Evolutionary conservation across 2,113 vertebrate genomes (phyloP).

Genomic region (Sinocyclocheilus anshuiensis): DNA sequence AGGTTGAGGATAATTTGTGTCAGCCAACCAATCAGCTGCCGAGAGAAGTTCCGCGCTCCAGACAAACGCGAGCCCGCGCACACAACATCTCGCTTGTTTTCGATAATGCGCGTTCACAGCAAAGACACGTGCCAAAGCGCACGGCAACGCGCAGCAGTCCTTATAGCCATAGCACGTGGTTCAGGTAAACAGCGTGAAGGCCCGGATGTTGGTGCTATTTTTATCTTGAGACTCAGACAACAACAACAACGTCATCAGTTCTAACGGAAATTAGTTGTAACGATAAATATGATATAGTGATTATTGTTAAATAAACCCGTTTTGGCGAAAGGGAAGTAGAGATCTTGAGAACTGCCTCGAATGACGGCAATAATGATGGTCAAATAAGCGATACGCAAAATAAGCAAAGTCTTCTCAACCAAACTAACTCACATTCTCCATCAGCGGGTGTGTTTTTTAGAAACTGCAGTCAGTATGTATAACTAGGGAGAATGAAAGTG

Average conservation of each 20-base stretch:
- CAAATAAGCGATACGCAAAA: background rate
- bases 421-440: no score
- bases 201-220: conserved; percentile 24
- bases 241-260: background rate
- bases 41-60: background rate
- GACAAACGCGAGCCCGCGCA: conserved; percentile 51
- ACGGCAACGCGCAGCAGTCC: conserved; percentile 58
- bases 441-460: background rate
- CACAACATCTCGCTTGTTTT: conserved; percentile 64
- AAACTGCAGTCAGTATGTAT: background rate
- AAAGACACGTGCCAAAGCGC: conserved; percentile 58
- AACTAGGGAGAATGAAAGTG: background rate
- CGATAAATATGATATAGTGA: background rate
- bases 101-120: conserved; percentile 64
- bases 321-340: background rate
- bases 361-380: background rate
- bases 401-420: no score
- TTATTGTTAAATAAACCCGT: background rate
- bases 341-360: background rate
- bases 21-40: conserved; percentile 52
- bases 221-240: background rate
- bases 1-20: background rate
- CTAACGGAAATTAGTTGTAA: background rate
- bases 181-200: conserved; percentile 52
- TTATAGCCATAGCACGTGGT: conserved; percentile 69